Evolutionary conservation across 35 echinoderm and acorn worm genomes (phyloP).

Genomic region (Anneissia japonica): DNA sequence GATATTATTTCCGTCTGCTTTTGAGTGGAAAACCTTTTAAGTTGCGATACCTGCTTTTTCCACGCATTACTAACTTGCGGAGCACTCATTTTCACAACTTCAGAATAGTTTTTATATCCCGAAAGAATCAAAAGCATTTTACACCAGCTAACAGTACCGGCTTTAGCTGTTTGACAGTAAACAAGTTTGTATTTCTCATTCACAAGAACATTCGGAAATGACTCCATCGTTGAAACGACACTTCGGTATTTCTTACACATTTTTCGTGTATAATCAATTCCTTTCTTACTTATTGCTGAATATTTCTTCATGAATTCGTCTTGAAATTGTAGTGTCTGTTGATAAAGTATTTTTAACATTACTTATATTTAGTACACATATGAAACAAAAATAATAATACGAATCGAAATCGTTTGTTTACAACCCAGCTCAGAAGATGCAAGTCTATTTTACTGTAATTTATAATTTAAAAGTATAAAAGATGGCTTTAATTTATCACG

Average conservation of each 20-base stretch:
- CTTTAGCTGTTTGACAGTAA: slow-evolving; percentile 55
- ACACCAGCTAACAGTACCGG: slow-evolving; percentile 50
- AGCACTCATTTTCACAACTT: background rate
- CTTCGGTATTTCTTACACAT: background rate
- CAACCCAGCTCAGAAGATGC: too few species aligned
- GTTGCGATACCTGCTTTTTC: background rate
- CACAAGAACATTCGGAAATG: background rate
- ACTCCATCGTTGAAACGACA: background rate
- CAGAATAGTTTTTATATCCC: slow-evolving; percentile 2
- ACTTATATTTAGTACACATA: too few species aligned
- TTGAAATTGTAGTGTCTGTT: too few species aligned
- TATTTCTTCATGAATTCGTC: background rate
- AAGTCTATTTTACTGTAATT: too few species aligned
- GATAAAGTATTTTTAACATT: too few species aligned
- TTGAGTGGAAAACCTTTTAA: background rate
- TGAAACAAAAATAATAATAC: too few species aligned
- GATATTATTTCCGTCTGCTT: slow-evolving; percentile 23
- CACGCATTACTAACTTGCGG: background rate
- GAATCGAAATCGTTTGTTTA: too few species aligned
- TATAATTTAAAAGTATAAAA: too few species aligned
- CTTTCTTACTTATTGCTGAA: background rate
- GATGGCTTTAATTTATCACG: too few species aligned
- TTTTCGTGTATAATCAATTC: background rate
- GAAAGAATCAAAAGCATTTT: slow-evolving; percentile 25
- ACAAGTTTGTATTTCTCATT: slow-evolving; percentile 48